Percentiles rank a stretch among this genome's conserved stretches.
Conservation (phyloP, 2,113 vertebrate species). For the Egretta garzetta region DNA sequence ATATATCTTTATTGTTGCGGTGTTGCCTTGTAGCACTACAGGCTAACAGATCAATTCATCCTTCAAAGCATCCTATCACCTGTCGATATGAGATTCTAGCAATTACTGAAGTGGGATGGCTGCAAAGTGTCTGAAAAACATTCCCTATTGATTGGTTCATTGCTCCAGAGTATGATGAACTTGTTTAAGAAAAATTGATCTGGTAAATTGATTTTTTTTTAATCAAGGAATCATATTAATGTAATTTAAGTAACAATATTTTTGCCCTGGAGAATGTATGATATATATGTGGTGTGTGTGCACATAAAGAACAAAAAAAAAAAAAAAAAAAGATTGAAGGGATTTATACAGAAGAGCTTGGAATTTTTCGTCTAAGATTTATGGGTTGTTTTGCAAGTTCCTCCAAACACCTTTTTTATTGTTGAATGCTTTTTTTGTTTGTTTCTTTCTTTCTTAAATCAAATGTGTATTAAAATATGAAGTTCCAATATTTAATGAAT, state of each 20-base stretch:
- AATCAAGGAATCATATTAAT: constrained; percentile 70
- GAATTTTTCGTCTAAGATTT: background rate
- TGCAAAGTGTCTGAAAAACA: constrained; percentile 76
- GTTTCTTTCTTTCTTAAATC: background rate
- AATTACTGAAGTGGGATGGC: constrained; percentile 72
- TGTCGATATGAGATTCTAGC: constrained; percentile 77
- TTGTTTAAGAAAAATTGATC: constrained; percentile 83
- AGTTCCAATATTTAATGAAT: background rate
- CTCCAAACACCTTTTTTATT: background rate
- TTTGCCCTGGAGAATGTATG: constrained; percentile 27
- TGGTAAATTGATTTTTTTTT: constrained; percentile 75
- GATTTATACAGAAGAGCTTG: background rate
- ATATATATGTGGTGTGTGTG: background rate
- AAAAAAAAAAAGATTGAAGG: no score
- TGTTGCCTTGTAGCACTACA: constrained; percentile 72
- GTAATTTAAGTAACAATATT: constrained; percentile 70
- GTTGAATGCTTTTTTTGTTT: background rate
- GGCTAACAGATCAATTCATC: constrained; percentile 80
- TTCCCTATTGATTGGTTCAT: constrained; percentile 76
- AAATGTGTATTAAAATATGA: background rate
- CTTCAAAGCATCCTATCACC: constrained; percentile 77
- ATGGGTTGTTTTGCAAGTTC: background rate
- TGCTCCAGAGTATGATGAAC: constrained; percentile 76
- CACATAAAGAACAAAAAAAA: background rate
- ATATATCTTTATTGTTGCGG: constrained; percentile 73